Base-by-base conservation (phyloP, 2,797 vertebrate genomes). In the Malacoctenus gilli region DNA sequence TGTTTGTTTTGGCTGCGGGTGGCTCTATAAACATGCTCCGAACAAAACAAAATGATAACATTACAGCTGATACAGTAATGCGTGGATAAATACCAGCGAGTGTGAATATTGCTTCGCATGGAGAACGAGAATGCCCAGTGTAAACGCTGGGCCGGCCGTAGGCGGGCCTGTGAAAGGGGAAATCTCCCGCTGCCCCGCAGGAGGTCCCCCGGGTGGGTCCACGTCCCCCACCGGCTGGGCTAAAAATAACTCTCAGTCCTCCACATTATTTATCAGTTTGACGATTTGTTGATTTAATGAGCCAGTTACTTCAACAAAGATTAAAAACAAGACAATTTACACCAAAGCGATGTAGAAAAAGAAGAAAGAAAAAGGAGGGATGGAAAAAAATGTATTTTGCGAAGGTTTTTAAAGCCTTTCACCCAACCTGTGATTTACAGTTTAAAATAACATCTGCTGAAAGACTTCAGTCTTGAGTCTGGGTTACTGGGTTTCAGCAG, bases 21-120 rank as follows among this genome's bases (percentile, higher is more conserved):
- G 57, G 22, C 63, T 78, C 54, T 69, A 75, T 65, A 81, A 89
- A 85, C 67, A 46, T 71, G 53, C 65, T 54, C 79, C 82, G 86
- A 80, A 51, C 66, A 75, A 63, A 77, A 47, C 55, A 84, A 67
- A 84, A 84, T 70, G 49, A 80, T 65, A 74, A 81, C 51, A 80
- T 83, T 78, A 81, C 58, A 77, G 53, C 70, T 61, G 49, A 73
- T 64, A 52, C 71, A 76, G 72, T 70, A 55, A 70, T 49, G 48
- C 32, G 55, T 21, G 61, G 62, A 37, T 78, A 73, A 76, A 77
- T 77, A 77, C 11, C 52, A 62, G 59, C 23, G 52, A 68, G 67
- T 41, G 60, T 60, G 49, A 69, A 75, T 70, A 72, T 62, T 75
- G 79, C 72, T 62, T 62, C 72, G 74, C 62, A 64, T 61, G 73